Evolutionary conservation across 2,797 vertebrate species (phyloP), one percentile per base, ranked within the genome.

Genomic region (Muscicapa striata): DNA sequence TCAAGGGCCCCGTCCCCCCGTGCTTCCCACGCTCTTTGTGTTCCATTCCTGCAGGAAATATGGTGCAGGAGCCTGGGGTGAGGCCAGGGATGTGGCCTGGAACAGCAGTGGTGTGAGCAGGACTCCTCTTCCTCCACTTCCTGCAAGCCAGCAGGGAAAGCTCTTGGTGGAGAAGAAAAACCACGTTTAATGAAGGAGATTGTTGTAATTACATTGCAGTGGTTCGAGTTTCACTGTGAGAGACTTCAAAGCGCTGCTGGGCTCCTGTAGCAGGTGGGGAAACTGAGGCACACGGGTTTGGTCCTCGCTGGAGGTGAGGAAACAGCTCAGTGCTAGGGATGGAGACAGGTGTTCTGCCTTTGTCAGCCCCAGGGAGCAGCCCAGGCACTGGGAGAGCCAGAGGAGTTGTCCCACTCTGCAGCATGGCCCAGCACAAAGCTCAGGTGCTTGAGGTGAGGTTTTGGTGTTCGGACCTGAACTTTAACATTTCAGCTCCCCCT

Each of bases 21-120:
- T 4, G 63, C 90, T 95, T 96, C 95, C 93, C 93, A 96, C 67
- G 49, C 90, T 90, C 91, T 48, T 29, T 77, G 76, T 45, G 45
- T 15, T 26, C 48, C 59, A 6, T 66, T 90, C 92, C 83, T 4
- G 0, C 36, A 49, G 26, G 26, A 40, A 91, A 74, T n/a, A 15
- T 1, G 54, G 64, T 43, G 46, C 73, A 29, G 73, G 49, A 94
- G 46, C 67, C 30, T 84, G 90, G 20, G 26, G 59, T 1, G 11
- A 61, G 36, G 13, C 4, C 2, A 48, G 18, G 3, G 27, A 46
- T 4, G 0, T 32, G 69, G 45, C 79, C 73, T 40, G 66, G 27
- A 74, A 3, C 22, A 3, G 84, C 5, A 0, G 68, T 30, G 58
- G 58, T 6, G 66, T 36, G 62, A 79, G 77, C 83, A 84, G 89